Conservation (phyloP, 2,797 vertebrate genomes). For the Pipistrellus kuhlii region DNA sequence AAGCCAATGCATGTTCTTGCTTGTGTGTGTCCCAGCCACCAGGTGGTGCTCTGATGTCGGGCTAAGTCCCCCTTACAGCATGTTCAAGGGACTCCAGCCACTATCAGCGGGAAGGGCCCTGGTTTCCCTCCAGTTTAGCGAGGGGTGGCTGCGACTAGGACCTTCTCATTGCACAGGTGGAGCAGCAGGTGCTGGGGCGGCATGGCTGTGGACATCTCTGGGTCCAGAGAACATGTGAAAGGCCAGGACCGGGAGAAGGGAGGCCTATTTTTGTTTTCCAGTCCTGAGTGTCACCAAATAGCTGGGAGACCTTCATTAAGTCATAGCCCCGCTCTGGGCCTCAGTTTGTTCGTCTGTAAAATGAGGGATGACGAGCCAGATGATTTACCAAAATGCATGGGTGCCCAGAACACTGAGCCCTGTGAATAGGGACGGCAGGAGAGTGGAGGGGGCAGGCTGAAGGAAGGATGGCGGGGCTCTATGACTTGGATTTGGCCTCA, state of each 20-base stretch:
- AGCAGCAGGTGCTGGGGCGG: neutral
- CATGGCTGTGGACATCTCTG: neutral
- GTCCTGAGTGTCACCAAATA: neutral
- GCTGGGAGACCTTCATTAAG: neutral
- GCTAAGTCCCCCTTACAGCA: neutral
- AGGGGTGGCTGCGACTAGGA: neutral
- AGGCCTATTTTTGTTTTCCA: neutral
- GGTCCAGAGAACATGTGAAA: neutral
- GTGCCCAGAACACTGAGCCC: too few relatives aligned
- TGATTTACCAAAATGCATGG: neutral
- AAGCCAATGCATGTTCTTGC: accelerated
- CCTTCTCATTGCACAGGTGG: neutral
- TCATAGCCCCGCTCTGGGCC: neutral
- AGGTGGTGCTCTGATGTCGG: conserved; percentile 67
- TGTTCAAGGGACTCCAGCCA: neutral
- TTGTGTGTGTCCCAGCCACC: neutral
- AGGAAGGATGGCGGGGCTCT: neutral
- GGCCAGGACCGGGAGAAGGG: neutral
- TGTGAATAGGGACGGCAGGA: neutral
- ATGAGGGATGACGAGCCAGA: neutral
- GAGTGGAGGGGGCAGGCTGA: too few relatives aligned
- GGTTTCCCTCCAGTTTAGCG: neutral
- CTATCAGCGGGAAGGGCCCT: neutral
- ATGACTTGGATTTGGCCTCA: neutral
- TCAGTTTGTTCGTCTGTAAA: neutral